Evolutionary conservation across 2,888 invertebrate species (phyloP), one percentile per base, ranked within the genome.

Genomic region (Pharmacophagus antenor): DNA sequence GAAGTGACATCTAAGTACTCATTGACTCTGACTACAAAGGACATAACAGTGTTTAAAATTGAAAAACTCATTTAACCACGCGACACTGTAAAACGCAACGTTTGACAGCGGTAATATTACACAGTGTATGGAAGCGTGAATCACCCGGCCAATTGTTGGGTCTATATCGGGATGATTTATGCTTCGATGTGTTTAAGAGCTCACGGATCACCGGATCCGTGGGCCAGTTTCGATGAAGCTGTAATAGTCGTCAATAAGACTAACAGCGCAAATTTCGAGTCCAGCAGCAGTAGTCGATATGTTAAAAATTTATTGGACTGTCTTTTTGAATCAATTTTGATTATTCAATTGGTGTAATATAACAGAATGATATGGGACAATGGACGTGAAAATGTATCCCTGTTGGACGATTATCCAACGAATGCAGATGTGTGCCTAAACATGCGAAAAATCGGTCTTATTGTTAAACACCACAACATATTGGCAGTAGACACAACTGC

Each of bases 131-230:
- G 25, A n/a, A 22, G 6, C 17, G 49, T 51, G 51, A 51, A 21
- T 51, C 51, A 51, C 10, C 42, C 31, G 15, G 31, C 20, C 51
- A 31, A 51, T 51, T 51, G 51, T 49, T 18, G 31, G 31, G 49
- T 25, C 49, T 49, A 49, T 37, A 51, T 37, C 31, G 18, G 37
- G 37, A 25, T 37, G 51, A 51, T 37, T 31, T 51, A 51, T 51
- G 51, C 27, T 21, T 20, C 37, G 37, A 37, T 51, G 22, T 51
- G 37, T 51, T 51, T n/a, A 51, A 51, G n/a, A n/a, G n/a, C n/a
- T n/a, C n/a, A n/a, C n/a, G n/a, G n/a, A n/a, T n/a, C n/a, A n/a
- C n/a, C n/a, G n/a, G n/a, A n/a, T n/a, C n/a, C n/a, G n/a, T n/a
- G n/a, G n/a, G n/a, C n/a, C n/a, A n/a, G n/a, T n/a, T n/a, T n/a